Evolutionary conservation across 2,113 vertebrate species (phyloP).

Genomic region (Camelus bactrianus): DNA sequence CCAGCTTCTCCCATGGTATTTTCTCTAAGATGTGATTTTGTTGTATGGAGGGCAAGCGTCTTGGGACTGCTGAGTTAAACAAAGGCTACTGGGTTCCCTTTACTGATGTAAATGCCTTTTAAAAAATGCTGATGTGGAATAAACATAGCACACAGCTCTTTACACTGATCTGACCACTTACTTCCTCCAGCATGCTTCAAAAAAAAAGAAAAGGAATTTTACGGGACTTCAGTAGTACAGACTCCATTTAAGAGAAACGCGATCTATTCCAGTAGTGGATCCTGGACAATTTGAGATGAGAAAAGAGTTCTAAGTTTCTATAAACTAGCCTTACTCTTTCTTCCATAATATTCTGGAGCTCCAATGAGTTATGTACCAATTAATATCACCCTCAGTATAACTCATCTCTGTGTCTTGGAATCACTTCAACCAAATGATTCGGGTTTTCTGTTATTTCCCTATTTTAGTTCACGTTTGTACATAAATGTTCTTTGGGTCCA

Average conservation of each 20-base stretch:
- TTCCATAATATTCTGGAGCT: not conserved
- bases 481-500: not conserved
- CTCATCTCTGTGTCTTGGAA: not conserved
- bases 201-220: not conserved
- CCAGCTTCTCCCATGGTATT: not conserved
- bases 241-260: not conserved
- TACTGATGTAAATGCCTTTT: not conserved
- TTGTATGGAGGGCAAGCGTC: not conserved
- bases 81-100: not conserved
- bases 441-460: not conserved
- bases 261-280: not conserved
- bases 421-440: not conserved
- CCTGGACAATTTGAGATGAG: not conserved
- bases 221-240: not conserved
- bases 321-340: not conserved
- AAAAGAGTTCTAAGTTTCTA: not conserved
- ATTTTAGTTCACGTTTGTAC: not conserved
- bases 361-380: not conserved
- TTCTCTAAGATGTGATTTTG: not conserved
- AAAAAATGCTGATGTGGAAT: not conserved
- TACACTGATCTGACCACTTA: not conserved
- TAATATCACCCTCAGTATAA: not conserved
- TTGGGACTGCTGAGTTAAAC: not conserved
- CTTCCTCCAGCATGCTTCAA: not conserved
- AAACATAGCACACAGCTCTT: not conserved